Conservation (phyloP, 2,797 vertebrate species). For the Epinephelus awoara region DNA sequence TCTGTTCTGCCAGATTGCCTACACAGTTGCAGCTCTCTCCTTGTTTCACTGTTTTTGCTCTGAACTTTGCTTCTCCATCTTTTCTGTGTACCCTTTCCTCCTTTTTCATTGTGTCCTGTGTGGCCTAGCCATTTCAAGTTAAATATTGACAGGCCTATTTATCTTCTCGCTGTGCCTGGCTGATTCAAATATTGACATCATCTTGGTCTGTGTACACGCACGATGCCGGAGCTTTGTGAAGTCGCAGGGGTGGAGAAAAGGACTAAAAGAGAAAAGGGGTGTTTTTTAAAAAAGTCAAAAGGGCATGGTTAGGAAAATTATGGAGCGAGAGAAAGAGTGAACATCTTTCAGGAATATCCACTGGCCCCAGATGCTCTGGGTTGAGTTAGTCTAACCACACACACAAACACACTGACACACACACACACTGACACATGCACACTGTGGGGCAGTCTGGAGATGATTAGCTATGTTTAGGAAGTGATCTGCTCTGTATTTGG, state of each 20-base stretch:
- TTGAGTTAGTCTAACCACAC: conserved; percentile 62
- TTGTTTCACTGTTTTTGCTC: conserved; percentile 27
- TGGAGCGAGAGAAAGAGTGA: conserved; percentile 32
- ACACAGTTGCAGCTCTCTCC: conserved; percentile 1
- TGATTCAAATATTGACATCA: conserved; percentile 82
- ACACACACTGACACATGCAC: conserved; percentile 34
- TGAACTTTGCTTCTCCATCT: conserved; percentile 18
- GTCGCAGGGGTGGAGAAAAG: conserved; percentile 27
- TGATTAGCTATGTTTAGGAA: conserved; percentile 77
- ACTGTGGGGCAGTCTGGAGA: conserved; percentile 63
- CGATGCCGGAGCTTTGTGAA: conserved; percentile 30
- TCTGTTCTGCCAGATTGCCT: conserved; percentile 14
- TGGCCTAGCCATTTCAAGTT: conserved; percentile 56
- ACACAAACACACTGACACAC: conserved; percentile 37
- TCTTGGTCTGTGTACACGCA: conserved; percentile 52
- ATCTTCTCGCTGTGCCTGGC: conserved; percentile 67
- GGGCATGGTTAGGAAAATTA: conserved; percentile 59
- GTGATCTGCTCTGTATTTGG: conserved; percentile 70
- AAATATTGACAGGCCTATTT: conserved; percentile 81
- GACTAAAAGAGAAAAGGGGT: conserved; percentile 21
- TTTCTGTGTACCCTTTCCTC: conserved; percentile 32
- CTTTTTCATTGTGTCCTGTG: conserved; percentile 44
- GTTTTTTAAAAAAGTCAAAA: conserved; percentile 56
- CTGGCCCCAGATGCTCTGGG: conserved; percentile 47
- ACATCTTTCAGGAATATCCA: conserved; percentile 53